A percentile compares a stretch with the other conserved stretches of the same genome.
These are phyloP conservation scores for Patiria pectinifera DNA, from an alignment of 53 echinoderm and acorn worm genomes.

Conservation along the genomic window DNA sequence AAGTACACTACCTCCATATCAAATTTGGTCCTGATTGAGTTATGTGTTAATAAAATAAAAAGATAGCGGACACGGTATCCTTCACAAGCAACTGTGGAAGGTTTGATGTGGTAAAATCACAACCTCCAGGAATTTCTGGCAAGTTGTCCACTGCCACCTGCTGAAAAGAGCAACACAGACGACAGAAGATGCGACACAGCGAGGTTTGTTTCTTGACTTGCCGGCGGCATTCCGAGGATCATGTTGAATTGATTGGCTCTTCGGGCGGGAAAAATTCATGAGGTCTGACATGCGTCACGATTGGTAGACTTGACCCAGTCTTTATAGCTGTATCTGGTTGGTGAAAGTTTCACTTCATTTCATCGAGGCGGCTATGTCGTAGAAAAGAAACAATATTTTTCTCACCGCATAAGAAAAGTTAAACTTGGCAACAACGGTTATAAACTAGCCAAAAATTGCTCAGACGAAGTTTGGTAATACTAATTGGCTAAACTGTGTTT, in stretches of 20 bases:
- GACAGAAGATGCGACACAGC: not conserved
- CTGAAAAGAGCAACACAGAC: not conserved
- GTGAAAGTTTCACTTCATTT: not conserved
- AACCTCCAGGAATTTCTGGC: not conserved
- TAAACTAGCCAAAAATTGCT: no score
- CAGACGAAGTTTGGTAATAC: no score
- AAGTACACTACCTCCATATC: not conserved
- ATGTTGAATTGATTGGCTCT: constrained; percentile 6
- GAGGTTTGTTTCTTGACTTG: not conserved
- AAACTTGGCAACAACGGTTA: no score
- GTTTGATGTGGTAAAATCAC: not conserved
- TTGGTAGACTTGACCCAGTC: not conserved
- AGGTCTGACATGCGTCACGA: not conserved
- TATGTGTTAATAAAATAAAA: not conserved
- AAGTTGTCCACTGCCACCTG: not conserved
- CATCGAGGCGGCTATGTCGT: no score
- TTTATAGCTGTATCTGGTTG: not conserved
- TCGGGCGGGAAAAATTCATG: constrained; percentile 16
- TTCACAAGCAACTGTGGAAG: no score
- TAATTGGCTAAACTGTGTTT: no score
- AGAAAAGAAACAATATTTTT: no score
- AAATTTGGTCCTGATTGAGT: not conserved
- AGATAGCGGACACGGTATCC: no score
- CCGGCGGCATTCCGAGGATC: not conserved
- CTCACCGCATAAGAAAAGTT: no score